These are phyloP conservation scores for Anisognathus igniventris DNA, from an alignment of 2,797 vertebrate species.

Conservation along the genomic window DNA sequence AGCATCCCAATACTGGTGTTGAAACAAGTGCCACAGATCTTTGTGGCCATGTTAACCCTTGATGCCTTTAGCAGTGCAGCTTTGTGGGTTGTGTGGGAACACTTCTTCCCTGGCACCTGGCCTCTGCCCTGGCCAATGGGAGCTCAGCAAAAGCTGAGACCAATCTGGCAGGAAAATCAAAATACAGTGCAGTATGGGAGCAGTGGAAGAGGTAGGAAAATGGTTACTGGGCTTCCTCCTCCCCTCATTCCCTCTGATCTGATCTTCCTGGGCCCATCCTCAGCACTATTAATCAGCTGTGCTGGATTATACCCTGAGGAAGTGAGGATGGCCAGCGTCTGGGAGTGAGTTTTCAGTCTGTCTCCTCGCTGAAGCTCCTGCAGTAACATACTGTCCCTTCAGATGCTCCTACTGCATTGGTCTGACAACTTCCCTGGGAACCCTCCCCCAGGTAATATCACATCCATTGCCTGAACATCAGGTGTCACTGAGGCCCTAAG, in stretches of 20 bases:
- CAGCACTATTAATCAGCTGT: neutral
- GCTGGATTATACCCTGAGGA: accelerated
- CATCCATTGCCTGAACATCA: neutral
- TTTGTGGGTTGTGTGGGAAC: neutral
- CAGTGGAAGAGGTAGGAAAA: neutral
- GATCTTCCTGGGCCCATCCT: neutral
- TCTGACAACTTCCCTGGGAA: neutral
- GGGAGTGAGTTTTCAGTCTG: neutral
- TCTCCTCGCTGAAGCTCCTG: neutral
- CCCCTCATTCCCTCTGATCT: neutral
- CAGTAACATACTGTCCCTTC: neutral
- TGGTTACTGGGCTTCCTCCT: neutral
- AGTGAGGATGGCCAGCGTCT: neutral
- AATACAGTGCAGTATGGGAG: neutral
- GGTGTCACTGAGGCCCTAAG: neutral
- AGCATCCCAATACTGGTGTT: neutral
- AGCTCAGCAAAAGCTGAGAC: neutral
- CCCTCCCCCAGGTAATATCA: accelerated
- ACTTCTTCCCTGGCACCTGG: neutral
- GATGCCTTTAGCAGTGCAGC: neutral
- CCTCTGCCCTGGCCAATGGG: neutral
- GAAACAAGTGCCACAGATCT: neutral
- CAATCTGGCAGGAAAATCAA: neutral
- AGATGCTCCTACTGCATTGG: neutral
- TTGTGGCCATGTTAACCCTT: neutral